A percentile compares a stretch with the other conserved stretches of the same genome.
These are phyloP conservation scores for Holacanthella duospinosa DNA, from an alignment of 2,888 invertebrate genomes.

Conservation along the genomic window DNA sequence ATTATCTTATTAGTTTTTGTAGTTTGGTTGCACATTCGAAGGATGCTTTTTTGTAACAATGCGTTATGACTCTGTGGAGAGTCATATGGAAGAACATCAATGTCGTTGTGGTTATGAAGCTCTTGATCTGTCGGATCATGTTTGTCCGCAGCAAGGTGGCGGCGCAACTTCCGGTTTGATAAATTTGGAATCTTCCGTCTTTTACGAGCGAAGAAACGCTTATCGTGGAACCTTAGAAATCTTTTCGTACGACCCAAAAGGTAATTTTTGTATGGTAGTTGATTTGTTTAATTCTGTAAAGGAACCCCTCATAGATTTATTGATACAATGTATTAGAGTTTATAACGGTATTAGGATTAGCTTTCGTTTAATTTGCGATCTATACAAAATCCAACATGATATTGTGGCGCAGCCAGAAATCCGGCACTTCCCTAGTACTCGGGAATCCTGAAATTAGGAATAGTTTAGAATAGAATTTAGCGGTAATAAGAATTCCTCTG, in stretches of 20 bases:
- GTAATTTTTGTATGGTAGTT: background rate
- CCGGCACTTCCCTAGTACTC: no score
- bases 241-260: background rate
- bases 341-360: background rate
- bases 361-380: background rate
- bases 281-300: background rate
- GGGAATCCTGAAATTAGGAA: no score
- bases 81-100: no score
- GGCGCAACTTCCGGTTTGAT: background rate
- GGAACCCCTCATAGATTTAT: background rate
- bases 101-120: no score
- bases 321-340: background rate
- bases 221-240: background rate
- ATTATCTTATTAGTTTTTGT: background rate
- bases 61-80: background rate
- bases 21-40: background rate
- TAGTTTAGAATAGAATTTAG: no score
- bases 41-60: background rate
- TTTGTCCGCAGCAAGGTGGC: background rate
- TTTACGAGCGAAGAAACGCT: background rate
- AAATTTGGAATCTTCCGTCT: background rate
- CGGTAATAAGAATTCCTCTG: no score
- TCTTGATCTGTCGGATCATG: background rate
- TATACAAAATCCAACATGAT: background rate
- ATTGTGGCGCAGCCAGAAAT: no score